Percentiles rank a stretch among this genome's conserved stretches.
These are phyloP conservation scores for Jacana jacana DNA, from an alignment of 2,113 vertebrate species.

Conservation along the genomic window DNA sequence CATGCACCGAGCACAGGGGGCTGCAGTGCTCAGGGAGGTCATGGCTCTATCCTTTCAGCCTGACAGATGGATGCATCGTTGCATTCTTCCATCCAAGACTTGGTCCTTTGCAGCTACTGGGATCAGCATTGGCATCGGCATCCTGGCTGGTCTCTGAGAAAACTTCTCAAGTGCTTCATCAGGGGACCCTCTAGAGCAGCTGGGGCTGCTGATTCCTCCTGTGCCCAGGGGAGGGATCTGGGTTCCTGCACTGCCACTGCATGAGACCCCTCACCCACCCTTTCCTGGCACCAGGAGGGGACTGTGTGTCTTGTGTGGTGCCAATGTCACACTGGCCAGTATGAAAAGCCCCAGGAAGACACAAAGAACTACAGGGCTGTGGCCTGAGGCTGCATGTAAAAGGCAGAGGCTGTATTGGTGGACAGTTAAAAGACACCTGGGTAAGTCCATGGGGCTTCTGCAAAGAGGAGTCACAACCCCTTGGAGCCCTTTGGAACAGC, in stretches of 20 bases:
- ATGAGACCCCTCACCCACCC: not conserved
- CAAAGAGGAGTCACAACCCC: not conserved
- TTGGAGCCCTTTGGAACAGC: not conserved
- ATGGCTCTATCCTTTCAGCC: not conserved
- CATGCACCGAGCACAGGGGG: rapidly evolving
- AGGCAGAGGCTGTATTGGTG: not conserved
- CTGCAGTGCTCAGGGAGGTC: not conserved
- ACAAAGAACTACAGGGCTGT: not conserved
- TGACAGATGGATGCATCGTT: not conserved
- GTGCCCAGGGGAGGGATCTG: rapidly evolving
- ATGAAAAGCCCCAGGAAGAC: not conserved
- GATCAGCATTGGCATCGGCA: not conserved
- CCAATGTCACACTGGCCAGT: not conserved
- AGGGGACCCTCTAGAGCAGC: not conserved
- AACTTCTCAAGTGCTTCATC: not conserved
- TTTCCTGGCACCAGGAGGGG: not conserved
- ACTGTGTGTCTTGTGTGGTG: not conserved
- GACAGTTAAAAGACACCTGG: not conserved
- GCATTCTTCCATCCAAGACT: not conserved
- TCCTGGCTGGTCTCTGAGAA: not conserved
- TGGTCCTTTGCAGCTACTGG: not conserved
- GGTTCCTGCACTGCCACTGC: not conserved
- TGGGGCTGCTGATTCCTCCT: not conserved
- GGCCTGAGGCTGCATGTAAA: not conserved
- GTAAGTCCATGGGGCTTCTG: not conserved